These are phyloP conservation scores for Gallinago paraguaiae DNA, from an alignment of 2,113 vertebrate genomes.

Conservation along the genomic window DNA sequence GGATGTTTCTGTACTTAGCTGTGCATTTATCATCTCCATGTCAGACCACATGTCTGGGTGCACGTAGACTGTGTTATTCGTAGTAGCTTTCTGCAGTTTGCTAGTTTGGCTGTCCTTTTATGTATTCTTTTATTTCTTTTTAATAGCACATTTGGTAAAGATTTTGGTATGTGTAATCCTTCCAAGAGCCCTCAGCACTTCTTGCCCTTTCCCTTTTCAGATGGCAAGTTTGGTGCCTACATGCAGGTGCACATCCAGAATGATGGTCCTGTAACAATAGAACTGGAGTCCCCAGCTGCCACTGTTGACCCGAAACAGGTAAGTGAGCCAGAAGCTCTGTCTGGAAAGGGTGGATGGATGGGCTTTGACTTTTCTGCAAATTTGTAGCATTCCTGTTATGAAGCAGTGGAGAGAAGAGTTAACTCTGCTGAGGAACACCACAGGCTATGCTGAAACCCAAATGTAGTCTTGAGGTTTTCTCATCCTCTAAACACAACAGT, in stretches of 20 bases:
- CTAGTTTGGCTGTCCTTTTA: not conserved
- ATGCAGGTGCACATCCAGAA: slow-evolving; percentile 98
- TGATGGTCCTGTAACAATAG: slow-evolving; percentile 94
- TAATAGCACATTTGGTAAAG: not conserved
- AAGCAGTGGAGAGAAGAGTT: not conserved
- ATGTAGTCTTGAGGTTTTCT: not conserved
- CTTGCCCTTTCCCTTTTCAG: slow-evolving; percentile 68
- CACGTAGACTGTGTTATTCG: not conserved
- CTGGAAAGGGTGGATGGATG: not conserved
- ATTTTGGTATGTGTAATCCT: not conserved
- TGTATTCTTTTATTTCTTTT: not conserved
- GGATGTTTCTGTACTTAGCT: not conserved
- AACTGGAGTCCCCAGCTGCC: slow-evolving; percentile 84
- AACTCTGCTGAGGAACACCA: not conserved
- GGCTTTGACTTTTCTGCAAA: not conserved
- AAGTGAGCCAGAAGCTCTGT: not conserved
- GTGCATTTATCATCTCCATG: not conserved
- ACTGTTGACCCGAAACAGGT: slow-evolving; percentile 89
- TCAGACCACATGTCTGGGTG: not conserved
- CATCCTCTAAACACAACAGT: not conserved
- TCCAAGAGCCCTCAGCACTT: not conserved
- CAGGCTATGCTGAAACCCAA: not conserved
- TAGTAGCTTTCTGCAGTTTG: not conserved
- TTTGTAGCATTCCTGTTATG: not conserved
- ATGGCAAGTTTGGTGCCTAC: slow-evolving; percentile 91